Evolutionary conservation across 1,140 invertebrate species (phyloP).

Genomic region (Nautilus pompilius): DNA sequence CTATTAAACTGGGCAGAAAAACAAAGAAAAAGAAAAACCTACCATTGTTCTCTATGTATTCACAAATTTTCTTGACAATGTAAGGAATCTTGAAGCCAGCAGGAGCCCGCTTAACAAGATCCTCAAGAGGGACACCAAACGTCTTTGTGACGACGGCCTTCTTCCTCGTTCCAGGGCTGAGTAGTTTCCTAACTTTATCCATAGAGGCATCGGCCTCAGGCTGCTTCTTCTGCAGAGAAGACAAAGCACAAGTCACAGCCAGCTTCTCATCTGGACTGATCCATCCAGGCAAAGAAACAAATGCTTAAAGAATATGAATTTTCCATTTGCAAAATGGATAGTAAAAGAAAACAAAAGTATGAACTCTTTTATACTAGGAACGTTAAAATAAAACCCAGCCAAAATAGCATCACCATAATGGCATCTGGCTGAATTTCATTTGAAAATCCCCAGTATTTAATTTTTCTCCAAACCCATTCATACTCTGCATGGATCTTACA

Average conservation of each 20-base stretch:
- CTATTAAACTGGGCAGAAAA: not conserved
- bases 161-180: constrained; percentile 39
- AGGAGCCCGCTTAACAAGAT: constrained; percentile 31
- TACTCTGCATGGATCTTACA: too few species aligned
- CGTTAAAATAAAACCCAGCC: too few species aligned
- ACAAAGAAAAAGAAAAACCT: constrained; percentile 4
- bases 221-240: constrained; percentile 26
- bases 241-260: not conserved
- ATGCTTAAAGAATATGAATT: too few species aligned
- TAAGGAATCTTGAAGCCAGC: constrained; percentile 36
- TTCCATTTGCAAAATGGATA: too few species aligned
- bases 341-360: too few species aligned
- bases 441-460: too few species aligned
- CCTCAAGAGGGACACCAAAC: constrained; percentile 51
- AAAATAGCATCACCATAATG: too few species aligned
- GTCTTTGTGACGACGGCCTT: constrained; percentile 29
- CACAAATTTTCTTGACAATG: constrained; percentile 43
- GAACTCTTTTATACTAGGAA: too few species aligned
- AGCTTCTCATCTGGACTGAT: too few species aligned
- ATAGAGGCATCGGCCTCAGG: constrained; percentile 21
- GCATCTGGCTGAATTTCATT: too few species aligned
- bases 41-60: constrained; percentile 49
- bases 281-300: too few species aligned
- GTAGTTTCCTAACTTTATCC: constrained; percentile 41
- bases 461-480: too few species aligned